Evolutionary conservation across 23 tunicate species (phyloP).

Genomic region (Phallusia fumigata): DNA sequence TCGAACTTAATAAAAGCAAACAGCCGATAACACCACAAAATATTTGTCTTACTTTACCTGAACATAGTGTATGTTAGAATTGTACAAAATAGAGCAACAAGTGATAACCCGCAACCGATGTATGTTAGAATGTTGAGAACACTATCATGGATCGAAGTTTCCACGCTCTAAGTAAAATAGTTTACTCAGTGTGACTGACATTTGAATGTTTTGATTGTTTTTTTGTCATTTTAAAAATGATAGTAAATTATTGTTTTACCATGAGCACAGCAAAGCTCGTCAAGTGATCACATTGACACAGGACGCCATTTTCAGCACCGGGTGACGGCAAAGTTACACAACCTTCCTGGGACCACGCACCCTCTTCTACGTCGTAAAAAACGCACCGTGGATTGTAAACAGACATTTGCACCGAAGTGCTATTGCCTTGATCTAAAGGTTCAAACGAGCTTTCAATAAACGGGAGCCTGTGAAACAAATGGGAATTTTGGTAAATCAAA

Average conservation of each 20-base stretch:
- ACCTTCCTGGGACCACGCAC: conserved; percentile 68
- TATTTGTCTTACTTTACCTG: conserved; percentile 42
- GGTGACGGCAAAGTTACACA: conserved; percentile 19
- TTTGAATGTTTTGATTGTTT: too few relatives aligned
- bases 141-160: conserved; percentile 53
- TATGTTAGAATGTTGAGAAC: conserved; percentile 52
- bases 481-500: neutral
- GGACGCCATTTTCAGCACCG: conserved; percentile 8
- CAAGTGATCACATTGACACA: conserved; percentile 73
- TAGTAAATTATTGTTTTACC: conserved; percentile 24
- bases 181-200: too few relatives aligned
- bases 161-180: conserved; percentile 47
- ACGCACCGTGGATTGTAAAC: conserved; percentile 54
- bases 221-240: too few relatives aligned
- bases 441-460: neutral
- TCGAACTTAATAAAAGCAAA: too few relatives aligned
- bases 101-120: conserved; percentile 66
- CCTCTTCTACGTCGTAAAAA: conserved; percentile 32
- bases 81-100: conserved; percentile 45
- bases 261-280: conserved; percentile 87
- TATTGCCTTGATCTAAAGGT: conserved; percentile 6
- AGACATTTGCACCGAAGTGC: conserved; percentile 15
- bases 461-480: conserved; percentile 6
- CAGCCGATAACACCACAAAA: too few relatives aligned
- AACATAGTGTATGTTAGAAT: conserved; percentile 68